phyloP scores from a whole-genome alignment of 1,140 invertebrate species.

The Bombus confusus region DNA sequence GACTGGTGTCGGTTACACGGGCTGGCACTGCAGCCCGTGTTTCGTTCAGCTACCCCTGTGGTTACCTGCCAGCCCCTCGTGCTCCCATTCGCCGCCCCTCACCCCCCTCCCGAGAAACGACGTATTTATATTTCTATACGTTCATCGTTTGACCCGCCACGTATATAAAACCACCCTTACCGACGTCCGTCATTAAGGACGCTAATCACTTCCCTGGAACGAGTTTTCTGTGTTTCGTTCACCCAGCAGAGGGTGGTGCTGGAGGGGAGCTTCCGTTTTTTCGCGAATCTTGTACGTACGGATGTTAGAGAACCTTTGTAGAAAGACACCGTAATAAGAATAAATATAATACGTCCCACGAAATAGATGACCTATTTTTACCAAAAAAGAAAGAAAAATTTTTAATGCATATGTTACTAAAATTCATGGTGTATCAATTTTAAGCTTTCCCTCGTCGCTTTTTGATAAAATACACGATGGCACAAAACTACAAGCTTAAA shows the following conservation, averaged over 20 bases:
- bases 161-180: constrained; percentile 9
- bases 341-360: too few species aligned
- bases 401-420: too few species aligned
- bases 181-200: constrained; percentile 31
- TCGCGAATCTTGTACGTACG: neutral
- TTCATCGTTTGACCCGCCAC: constrained; percentile 60
- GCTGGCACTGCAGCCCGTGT: constrained; percentile 76
- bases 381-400: too few species aligned
- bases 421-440: too few species aligned
- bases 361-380: too few species aligned
- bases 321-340: too few species aligned
- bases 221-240: neutral
- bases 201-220: constrained; percentile 37
- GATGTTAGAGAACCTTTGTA: too few species aligned
- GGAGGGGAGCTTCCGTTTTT: neutral
- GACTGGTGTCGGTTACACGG: constrained; percentile 81
- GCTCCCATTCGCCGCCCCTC: neutral
- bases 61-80: constrained; percentile 41
- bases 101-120: constrained; percentile 33
- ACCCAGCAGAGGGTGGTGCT: neutral
- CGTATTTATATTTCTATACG: constrained; percentile 68
- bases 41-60: constrained; percentile 60
- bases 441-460: too few species aligned
- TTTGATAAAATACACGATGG: too few species aligned
- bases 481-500: too few species aligned